Conservation (phyloP, 2,888 invertebrate species). For the Germaria angustata region DNA sequence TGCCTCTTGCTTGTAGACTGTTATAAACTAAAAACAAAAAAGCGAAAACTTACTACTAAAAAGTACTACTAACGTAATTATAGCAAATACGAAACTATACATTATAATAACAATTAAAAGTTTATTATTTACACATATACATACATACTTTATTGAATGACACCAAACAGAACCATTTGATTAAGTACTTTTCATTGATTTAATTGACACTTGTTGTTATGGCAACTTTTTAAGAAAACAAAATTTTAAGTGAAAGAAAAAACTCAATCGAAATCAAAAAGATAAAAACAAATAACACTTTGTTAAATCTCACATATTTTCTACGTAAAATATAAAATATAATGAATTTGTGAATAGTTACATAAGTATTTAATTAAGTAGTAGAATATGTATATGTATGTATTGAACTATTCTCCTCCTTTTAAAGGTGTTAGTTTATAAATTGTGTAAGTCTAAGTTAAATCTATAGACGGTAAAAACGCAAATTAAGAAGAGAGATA, state of each 20-base stretch:
- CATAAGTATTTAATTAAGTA: conserved; percentile 15
- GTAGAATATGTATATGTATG: too few species aligned
- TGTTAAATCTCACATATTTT: conserved; percentile 66
- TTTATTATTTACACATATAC: background rate
- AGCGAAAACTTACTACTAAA: conserved; percentile 57
- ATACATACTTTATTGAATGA: conserved; percentile 26
- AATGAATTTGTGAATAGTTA: conserved; percentile 58
- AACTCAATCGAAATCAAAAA: conserved; percentile 21
- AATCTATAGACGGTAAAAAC: background rate
- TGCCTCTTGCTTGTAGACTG: conserved; percentile 71
- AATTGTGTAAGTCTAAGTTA: background rate
- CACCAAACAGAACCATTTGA: conserved; percentile 20
- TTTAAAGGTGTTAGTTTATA: conserved; percentile 44
- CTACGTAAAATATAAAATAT: conserved; percentile 43
- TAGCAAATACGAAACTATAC: conserved; percentile 33
- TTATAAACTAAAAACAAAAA: conserved; percentile 60
- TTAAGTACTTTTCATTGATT: conserved; percentile 25
- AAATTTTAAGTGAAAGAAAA: conserved; percentile 4
- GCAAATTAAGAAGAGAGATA: background rate
- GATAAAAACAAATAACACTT: conserved; percentile 33
- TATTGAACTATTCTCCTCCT: conserved; percentile 15
- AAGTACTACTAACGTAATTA: conserved; percentile 52
- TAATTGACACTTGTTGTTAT: conserved; percentile 62
- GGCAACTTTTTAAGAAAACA: conserved; percentile 55
- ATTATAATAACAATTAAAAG: conserved; percentile 19